Evolutionary conservation across 2,113 vertebrate species (phyloP), one percentile per base, ranked within the genome.

Genomic region (Megalops atlanticus): DNA sequence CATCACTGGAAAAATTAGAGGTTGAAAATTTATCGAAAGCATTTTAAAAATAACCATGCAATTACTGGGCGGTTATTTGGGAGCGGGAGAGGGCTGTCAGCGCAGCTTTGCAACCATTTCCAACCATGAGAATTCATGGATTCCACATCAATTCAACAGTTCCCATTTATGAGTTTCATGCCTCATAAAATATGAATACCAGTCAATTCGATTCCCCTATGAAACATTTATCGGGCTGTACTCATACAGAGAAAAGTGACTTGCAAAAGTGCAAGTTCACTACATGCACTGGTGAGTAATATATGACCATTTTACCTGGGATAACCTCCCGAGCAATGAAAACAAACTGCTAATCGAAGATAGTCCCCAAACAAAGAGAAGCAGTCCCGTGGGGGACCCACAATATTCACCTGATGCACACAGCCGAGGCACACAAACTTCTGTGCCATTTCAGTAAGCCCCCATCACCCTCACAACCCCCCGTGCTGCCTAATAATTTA

Each of bases 161-260:
- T 76, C 76, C 41, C 27, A 80, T 85, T 84, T 80, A 82, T 31
- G 74, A 86, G 80, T 54, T n/a, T n/a, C 70, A 83, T 54, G 69
- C 74, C 72, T 83, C 78, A 82, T 86, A 79, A 85, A 85, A 86
- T 64, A 88, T 86, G 35, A 80, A 86, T 80, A 72, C 21, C 76
- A 80, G 76, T 83, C 49, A 83, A 68, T 87, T 82, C 80, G 52
- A 11, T 40, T 33, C 69, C 35, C 15, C 58, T 45, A 80, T 84
- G 70, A 84, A 86, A 71, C 49, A 81, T 83, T 79, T 72, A 84
- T 80, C 43, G 79, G 54, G 27, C 52, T 54, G 58, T 68, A 75
- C 27, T 76, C 72, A 78, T 41, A 35, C 31, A n/a, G 39, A 76
- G 36, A 81, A 81, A 79, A 81, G 73, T 75, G 21, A 7, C 79